Base-by-base conservation (phyloP, 2,113 vertebrate species). In the Monopterus albus region DNA sequence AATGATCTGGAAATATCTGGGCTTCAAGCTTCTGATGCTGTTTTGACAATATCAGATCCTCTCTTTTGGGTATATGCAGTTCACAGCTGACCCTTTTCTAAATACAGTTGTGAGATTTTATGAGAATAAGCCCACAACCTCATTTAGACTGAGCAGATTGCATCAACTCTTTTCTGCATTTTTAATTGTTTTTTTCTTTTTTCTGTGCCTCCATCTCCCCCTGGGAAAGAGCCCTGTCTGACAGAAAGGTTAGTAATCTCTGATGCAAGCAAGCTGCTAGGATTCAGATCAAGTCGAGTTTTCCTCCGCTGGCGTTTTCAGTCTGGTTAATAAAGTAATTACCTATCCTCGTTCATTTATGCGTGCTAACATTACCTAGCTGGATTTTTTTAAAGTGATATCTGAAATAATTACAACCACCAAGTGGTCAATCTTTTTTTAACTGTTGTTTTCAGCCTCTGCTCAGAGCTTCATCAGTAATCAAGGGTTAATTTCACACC, bases 401-500 rank as follows among this genome's bases (percentile, higher is more conserved):
- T 83, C 49, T 72, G 63, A 78, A 87, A 88, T 88, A 88, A 90
- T 90, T 89, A 88, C 75, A 49, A 67, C 55, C 59, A 67, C 53
- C 70, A 65, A 89, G 79, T 83, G 87, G 90, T 91, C 88, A 88
- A 84, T 90, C 84, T 89, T 60, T 63, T 51, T 31, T 25, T 72
- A 81, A 87, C 72, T 69, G 75, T 89, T 90, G 85, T 91, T 92
- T 91, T 81, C 88, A 84, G 77, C 53, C 62, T 78, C 49, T 51
- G 58, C 85, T 86, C 86, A 52, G 65, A 86, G 88, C 90, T 88
- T 91, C 86, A 83, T 95, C 95, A 91, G 90, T 96, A 96, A 98
- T 97, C 95, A 98, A 97, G 96, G 97, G 96, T 98, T 99, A 96
- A 98, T 98, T 98, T 98, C 96, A 96, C 96, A 97, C 95, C 95